Conservation (phyloP, 2,888 invertebrate species). For the Plebejus anna region DNA sequence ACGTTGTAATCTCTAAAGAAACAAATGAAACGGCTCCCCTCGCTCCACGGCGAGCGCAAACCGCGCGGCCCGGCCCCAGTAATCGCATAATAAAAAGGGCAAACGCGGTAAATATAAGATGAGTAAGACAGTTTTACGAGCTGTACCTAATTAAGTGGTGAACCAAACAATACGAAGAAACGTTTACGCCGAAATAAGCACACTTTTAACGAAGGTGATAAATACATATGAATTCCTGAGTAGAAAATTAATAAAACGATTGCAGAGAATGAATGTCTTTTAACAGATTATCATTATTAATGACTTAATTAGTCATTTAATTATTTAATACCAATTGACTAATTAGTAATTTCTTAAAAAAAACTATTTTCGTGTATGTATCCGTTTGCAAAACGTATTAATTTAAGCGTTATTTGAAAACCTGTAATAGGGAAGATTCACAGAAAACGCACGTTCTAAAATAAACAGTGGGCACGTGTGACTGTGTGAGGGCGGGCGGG, state of each 20-base stretch:
- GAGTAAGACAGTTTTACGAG: conserved; percentile 81
- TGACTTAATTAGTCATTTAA: too few relatives aligned
- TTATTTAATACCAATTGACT: background rate
- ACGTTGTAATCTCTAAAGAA: conserved; percentile 68
- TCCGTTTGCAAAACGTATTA: background rate
- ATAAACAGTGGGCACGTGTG: conserved; percentile 52
- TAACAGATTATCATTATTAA: too few relatives aligned
- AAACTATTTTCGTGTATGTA: background rate
- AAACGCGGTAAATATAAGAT: conserved; percentile 81
- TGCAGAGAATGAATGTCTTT: background rate
- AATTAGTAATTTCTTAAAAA: background rate
- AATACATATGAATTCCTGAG: conserved; percentile 43
- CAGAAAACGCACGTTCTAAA: conserved; percentile 47
- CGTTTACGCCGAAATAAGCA: conserved; percentile 58
- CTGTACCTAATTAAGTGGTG: conserved; percentile 79
- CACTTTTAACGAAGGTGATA: conserved; percentile 42
- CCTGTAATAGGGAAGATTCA: background rate
- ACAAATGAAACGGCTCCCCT: conserved; percentile 79
- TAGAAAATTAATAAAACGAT: conserved; percentile 11
- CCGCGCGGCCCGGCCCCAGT: conserved; percentile 76
- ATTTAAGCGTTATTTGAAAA: conserved; percentile 15
- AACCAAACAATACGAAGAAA: conserved; percentile 72
- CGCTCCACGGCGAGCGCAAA: conserved; percentile 71
- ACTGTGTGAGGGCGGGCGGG: conserved; percentile 49
- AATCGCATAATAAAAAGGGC: conserved; percentile 81